Evolutionary conservation across 2,797 vertebrate genomes (phyloP).

Genomic region (Amazona finschi): DNA sequence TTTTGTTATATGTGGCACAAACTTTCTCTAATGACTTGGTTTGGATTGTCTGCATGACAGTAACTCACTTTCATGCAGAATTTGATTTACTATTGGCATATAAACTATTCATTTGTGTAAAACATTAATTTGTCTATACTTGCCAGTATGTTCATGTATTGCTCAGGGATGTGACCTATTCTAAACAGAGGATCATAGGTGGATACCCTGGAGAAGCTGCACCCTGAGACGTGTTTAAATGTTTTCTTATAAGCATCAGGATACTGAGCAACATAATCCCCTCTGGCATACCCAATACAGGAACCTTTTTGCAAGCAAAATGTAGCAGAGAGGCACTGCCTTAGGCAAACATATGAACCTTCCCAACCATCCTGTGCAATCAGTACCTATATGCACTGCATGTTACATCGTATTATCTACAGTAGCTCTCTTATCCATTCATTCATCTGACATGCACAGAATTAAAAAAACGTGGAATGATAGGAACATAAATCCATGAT

Average conservation of each 20-base stretch:
- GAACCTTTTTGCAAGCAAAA: neutral
- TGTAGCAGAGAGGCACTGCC: neutral
- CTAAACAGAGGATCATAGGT: neutral
- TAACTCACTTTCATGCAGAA: neutral
- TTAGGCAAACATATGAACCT: neutral
- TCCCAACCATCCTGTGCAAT: neutral
- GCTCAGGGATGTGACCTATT: accelerated
- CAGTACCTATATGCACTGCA: neutral
- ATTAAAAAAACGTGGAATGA: neutral
- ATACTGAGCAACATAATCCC: neutral
- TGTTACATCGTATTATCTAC: neutral
- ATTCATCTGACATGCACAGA: neutral
- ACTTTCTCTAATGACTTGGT: neutral
- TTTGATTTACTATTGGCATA: neutral
- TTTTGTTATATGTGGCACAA: neutral
- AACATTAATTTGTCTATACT: neutral
- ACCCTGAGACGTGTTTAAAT: neutral
- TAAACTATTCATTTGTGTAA: neutral
- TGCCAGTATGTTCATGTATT: neutral
- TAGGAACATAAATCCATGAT: neutral
- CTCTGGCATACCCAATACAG: neutral
- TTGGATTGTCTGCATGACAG: accelerated
- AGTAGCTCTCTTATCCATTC: neutral
- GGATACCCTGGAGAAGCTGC: neutral
- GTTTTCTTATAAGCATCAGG: neutral